These are phyloP conservation scores for Chrysemys picta DNA, from an alignment of 2,113 vertebrate species.

Conservation along the genomic window DNA sequence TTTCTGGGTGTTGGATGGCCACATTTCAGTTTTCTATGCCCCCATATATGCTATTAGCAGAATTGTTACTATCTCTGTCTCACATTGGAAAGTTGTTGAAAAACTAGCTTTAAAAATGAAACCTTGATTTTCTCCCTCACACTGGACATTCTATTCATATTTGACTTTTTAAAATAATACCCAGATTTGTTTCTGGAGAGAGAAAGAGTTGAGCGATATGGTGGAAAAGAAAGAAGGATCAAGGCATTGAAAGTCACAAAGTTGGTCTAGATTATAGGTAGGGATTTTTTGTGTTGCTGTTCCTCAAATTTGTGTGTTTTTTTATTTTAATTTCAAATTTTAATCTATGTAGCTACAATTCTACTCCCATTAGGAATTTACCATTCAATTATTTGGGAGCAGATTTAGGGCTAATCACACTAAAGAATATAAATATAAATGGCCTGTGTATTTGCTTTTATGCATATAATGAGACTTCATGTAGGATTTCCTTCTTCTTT, in stretches of 20 bases:
- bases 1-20: not conserved
- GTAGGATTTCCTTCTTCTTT: not conserved
- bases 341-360: not conserved
- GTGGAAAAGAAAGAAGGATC: not conserved
- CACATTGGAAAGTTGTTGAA: not conserved
- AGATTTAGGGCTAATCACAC: not conserved
- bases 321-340: not conserved
- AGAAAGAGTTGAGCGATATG: not conserved
- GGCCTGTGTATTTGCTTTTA: not conserved
- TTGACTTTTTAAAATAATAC: not conserved
- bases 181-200: not conserved
- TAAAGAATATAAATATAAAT: not conserved
- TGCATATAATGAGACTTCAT: not conserved
- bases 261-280: not conserved
- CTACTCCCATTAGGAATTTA: not conserved
- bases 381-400: not conserved
- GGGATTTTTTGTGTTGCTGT: not conserved
- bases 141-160: not conserved
- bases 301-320: not conserved
- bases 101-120: not conserved
- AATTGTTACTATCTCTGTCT: not conserved
- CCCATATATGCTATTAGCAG: not conserved
- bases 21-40: conserved; percentile 26
- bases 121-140: not conserved
- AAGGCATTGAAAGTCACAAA: not conserved